A percentile compares a stretch with the other conserved stretches of the same genome.
Conservation (phyloP, 2,113 vertebrate species). For the Athene cunicularia region DNA sequence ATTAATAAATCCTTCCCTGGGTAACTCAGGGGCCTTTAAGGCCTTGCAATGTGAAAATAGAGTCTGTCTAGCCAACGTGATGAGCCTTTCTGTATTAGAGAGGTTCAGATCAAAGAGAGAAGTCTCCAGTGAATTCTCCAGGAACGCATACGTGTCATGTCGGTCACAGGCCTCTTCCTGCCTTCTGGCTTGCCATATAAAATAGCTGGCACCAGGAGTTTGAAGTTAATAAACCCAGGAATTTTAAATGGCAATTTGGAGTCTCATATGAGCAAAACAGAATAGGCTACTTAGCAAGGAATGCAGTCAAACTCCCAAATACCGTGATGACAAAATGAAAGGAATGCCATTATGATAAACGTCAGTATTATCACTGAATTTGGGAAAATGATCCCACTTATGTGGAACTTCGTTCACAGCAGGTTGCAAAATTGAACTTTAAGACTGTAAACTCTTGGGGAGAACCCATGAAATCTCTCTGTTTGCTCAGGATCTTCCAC, state of each 20-base stretch:
- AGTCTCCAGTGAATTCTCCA: background rate
- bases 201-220: background rate
- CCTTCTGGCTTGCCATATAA: background rate
- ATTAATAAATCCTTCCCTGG: background rate
- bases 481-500: background rate
- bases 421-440: background rate
- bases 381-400: background rate
- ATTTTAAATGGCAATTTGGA: background rate
- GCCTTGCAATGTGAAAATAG: background rate
- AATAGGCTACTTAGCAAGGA: background rate
- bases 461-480: background rate
- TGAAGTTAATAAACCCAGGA: background rate
- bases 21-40: background rate
- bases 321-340: background rate
- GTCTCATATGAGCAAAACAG: background rate
- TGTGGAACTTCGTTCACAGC: background rate
- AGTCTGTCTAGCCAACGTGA: background rate
- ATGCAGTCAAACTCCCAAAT: background rate
- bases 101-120: background rate
- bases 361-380: background rate
- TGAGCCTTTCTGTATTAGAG: background rate
- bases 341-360: background rate
- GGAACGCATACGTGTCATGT: rapidly evolving
- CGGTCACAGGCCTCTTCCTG: background rate
- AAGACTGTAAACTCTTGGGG: background rate